These are phyloP conservation scores for Poeciliopsis presidionis DNA, from an alignment of 2,797 vertebrate species.

Conservation along the genomic window DNA sequence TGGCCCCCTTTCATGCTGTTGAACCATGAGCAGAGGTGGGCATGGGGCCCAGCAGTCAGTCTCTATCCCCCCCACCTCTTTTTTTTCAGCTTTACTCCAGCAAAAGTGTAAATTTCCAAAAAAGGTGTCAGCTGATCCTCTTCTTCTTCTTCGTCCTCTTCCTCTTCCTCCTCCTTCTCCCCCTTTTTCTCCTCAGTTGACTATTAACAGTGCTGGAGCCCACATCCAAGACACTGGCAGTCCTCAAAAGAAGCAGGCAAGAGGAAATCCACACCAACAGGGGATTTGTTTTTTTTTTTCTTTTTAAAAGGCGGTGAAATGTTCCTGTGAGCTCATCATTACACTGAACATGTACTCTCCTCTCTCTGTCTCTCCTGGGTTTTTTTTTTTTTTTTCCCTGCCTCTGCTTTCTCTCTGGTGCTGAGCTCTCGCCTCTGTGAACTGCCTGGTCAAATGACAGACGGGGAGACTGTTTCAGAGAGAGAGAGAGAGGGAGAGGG, in stretches of 20 bases:
- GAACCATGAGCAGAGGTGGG: conserved; percentile 78
- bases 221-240: conserved; percentile 57
- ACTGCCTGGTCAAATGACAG: conserved; percentile 84
- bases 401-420: conserved; percentile 66
- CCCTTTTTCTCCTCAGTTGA: conserved; percentile 49
- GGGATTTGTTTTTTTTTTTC: not conserved
- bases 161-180: not conserved
- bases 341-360: conserved; percentile 47
- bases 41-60: conserved; percentile 75
- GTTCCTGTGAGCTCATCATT: conserved; percentile 62
- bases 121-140: conserved; percentile 40
- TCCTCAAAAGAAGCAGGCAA: conserved; percentile 38
- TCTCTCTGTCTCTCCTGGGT: conserved; percentile 12
- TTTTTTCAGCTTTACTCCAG: conserved; percentile 42
- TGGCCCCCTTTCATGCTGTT: conserved; percentile 89
- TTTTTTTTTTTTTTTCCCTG: not conserved
- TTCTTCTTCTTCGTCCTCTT: not conserved
- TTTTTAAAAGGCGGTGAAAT: conserved; percentile 44
- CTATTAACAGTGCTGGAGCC: conserved; percentile 54
- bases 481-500: conserved; percentile 42
- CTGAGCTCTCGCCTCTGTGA: conserved; percentile 77
- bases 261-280: conserved; percentile 9
- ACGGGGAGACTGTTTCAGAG: conserved; percentile 72
- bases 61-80: conserved; percentile 6
- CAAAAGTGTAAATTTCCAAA: conserved; percentile 65